These are phyloP conservation scores for Cloeon dipterum DNA, from an alignment of 2,888 invertebrate genomes.

Conservation along the genomic window DNA sequence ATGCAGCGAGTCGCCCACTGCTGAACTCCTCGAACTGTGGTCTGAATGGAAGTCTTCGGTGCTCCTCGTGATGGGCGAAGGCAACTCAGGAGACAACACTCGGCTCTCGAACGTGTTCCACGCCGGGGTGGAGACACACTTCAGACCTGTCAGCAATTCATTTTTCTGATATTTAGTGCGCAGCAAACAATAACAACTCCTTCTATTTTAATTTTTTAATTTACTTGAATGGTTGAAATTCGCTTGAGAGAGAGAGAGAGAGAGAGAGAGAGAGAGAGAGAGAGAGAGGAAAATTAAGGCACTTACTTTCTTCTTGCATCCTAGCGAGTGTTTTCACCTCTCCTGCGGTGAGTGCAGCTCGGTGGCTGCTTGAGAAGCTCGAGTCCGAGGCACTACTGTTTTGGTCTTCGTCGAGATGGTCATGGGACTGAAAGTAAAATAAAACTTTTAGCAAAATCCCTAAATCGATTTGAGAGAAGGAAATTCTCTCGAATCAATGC, in stretches of 20 bases:
- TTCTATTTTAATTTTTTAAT: too few relatives aligned
- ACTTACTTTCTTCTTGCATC: not conserved
- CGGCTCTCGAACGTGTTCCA: too few relatives aligned
- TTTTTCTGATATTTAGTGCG: too few relatives aligned
- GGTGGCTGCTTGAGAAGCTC: not conserved
- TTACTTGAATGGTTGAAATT: too few relatives aligned
- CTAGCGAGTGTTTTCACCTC: not conserved
- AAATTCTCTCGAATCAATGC: too few relatives aligned
- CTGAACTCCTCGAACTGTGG: not conserved
- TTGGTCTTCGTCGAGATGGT: not conserved
- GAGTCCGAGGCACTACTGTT: slow-evolving; percentile 1
- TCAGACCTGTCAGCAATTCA: too few relatives aligned
- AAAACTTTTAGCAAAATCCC: too few relatives aligned
- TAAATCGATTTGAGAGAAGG: too few relatives aligned
- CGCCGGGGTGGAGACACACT: not conserved
- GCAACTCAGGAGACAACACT: too few relatives aligned
- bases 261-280: too few relatives aligned
- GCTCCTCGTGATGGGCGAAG: not conserved
- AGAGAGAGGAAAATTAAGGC: not conserved
- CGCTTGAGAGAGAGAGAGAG: too few relatives aligned
- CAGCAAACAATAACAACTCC: too few relatives aligned
- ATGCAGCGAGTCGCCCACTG: not conserved
- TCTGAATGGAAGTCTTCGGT: slow-evolving; percentile 1
- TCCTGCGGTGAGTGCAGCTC: not conserved
- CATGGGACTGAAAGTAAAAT: not conserved